phyloP scores from a whole-genome alignment of 2,888 invertebrate genomes.

The Drosophila diplacantha region DNA sequence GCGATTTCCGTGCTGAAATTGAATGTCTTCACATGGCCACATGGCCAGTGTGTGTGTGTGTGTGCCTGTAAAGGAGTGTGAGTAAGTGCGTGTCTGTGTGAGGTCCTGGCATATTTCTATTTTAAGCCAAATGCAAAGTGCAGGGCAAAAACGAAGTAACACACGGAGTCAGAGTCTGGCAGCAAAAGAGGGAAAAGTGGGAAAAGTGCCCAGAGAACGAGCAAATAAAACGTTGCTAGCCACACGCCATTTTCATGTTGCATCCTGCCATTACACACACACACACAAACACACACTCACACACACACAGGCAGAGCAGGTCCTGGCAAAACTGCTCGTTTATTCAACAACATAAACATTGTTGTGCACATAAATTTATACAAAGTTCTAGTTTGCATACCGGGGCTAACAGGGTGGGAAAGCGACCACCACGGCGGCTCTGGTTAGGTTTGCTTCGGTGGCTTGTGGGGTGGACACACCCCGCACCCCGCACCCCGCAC shows the following conservation, averaged over 20 bases:
- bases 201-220: conserved; percentile 19
- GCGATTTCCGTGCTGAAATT: conserved; percentile 65
- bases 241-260: conserved; percentile 72
- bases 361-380: conserved; percentile 72
- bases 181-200: conserved; percentile 5
- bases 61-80: conserved; percentile 2
- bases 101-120: conserved; percentile 60
- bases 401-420: neutral
- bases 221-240: conserved; percentile 67
- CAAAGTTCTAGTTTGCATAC: conserved; percentile 70
- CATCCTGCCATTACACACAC: conserved; percentile 65
- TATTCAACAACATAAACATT: conserved; percentile 72
- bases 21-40: conserved; percentile 52
- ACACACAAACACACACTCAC: neutral
- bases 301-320: conserved; percentile 14
- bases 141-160: conserved; percentile 25
- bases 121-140: conserved; percentile 61
- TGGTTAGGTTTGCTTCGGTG: conserved; percentile 3
- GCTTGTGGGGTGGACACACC: neutral
- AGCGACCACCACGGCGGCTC: neutral
- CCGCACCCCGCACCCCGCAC: too few relatives aligned
- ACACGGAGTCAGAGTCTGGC: conserved; percentile 12
- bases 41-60: neutral
- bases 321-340: conserved; percentile 66
- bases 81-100: conserved; percentile 25